These are phyloP conservation scores for Cydia splendana DNA, from an alignment of 1,140 invertebrate genomes.

Conservation along the genomic window DNA sequence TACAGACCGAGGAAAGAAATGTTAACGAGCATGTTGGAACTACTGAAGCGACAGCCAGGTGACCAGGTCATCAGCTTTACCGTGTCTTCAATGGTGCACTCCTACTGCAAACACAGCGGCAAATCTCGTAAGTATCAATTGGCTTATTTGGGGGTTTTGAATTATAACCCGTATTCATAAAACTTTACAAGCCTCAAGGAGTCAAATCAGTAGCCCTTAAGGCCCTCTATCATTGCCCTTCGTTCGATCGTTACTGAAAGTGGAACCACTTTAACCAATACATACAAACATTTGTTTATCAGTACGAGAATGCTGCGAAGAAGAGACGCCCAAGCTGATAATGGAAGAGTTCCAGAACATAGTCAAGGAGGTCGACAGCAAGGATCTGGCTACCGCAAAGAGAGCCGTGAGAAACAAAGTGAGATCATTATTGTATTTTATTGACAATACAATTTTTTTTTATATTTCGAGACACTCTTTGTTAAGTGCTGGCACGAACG, in stretches of 20 bases:
- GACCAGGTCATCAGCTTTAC: constrained; percentile 84
- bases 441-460: too few species aligned
- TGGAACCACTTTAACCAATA: too few species aligned
- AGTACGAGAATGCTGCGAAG: constrained; percentile 75
- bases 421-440: constrained; percentile 35
- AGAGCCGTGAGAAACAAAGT: constrained; percentile 65
- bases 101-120: constrained; percentile 83
- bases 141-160: neutral
- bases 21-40: constrained; percentile 79
- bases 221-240: too few species aligned
- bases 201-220: too few species aligned
- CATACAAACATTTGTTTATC: constrained; percentile 21
- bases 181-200: too few species aligned
- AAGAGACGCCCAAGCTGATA: constrained; percentile 60
- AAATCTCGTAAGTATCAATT: constrained; percentile 58
- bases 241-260: too few species aligned
- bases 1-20: constrained; percentile 81
- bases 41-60: constrained; percentile 77
- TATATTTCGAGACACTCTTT: too few species aligned
- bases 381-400: constrained; percentile 48
- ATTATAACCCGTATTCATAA: too few species aligned
- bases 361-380: constrained; percentile 52
- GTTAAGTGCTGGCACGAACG: too few species aligned
- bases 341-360: constrained; percentile 66
- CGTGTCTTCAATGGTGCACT: constrained; percentile 85